Conservation (phyloP, 2,888 invertebrate species). For the Erebia ligea region DNA sequence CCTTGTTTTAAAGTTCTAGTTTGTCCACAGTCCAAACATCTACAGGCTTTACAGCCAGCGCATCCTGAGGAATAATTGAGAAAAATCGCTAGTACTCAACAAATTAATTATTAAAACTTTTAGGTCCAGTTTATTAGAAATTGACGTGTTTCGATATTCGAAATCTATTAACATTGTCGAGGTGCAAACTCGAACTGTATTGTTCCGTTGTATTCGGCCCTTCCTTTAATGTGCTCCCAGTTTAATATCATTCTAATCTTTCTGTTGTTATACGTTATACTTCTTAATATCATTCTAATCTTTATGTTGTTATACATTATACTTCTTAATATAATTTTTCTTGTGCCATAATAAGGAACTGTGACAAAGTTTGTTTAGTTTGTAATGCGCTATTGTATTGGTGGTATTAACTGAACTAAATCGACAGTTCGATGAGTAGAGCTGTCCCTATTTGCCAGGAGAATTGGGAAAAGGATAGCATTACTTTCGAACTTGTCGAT, state of each 20-base stretch:
- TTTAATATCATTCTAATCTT: background rate
- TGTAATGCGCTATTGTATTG: background rate
- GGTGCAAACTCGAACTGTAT: background rate
- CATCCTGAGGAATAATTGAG: no score
- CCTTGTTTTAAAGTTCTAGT: no score
- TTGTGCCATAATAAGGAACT: constrained; percentile 24
- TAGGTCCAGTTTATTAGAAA: no score
- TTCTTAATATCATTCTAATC: constrained; percentile 3
- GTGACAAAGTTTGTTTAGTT: constrained; percentile 8
- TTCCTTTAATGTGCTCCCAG: background rate
- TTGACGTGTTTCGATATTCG: no score
- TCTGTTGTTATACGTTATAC: background rate
- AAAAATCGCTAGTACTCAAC: no score
- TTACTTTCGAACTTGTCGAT: background rate
- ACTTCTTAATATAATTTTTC: constrained; percentile 8
- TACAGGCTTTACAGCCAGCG: no score
- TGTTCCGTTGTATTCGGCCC: background rate
- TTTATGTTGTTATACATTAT: background rate
- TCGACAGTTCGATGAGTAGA: background rate
- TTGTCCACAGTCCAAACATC: no score
- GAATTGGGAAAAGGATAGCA: background rate
- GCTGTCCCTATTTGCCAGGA: background rate
- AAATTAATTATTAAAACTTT: no score
- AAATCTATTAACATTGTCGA: no score
- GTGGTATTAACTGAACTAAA: background rate